Evolutionary conservation across 2,797 vertebrate genomes (phyloP), one percentile per base, ranked within the genome.

Genomic region (Adelosebastes latens): DNA sequence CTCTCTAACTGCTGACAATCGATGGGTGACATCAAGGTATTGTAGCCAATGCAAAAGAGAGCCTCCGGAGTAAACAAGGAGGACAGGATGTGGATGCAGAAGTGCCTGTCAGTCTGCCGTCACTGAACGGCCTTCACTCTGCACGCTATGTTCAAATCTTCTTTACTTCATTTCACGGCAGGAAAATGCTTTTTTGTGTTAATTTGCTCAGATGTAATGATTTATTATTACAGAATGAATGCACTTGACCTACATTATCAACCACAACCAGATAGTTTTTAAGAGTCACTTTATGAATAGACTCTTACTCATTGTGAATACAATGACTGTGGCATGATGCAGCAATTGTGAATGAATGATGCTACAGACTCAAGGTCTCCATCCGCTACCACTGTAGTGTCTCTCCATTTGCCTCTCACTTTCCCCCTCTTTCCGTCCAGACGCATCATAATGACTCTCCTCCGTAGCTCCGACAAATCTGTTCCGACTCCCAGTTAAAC

Each of bases 1-100:
- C 94, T 90, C 88, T 88, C 91, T 92, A 93, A 93, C 87, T 92
- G 91, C 93, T 94, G 89, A 92, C 94, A 90, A 94, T 95, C 90
- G 89, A 94, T 94, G 92, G 92, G 88, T 88, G 89, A 92, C 93
- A 94, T 91, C 90, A 92, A 93, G 89, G 89, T 90, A 93, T 91
- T 82, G 94, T 89, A 90, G 83, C 89, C 90, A 92, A 94, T 90
- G 88, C 92, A 92, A 89, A 93, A 93, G 90, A 93, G 90, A 91
- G 80, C 75, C 88, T 84, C 76, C 27, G 58, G 79, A 92, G 89
- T 91, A 93, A 93, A 94, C 92, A 93, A 77, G 84, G 58, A 86
- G 85, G 91, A 87, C 91, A 85, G 85, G 84, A 74, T 68, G 85
- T 27, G 77, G 91, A 77, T 79, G 86, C 84, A 77, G 82, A 64